Percentiles rank a stretch among this genome's conserved stretches.
These are phyloP conservation scores for Piprites chloris DNA, from an alignment of 2,113 vertebrate species.

Conservation along the genomic window DNA sequence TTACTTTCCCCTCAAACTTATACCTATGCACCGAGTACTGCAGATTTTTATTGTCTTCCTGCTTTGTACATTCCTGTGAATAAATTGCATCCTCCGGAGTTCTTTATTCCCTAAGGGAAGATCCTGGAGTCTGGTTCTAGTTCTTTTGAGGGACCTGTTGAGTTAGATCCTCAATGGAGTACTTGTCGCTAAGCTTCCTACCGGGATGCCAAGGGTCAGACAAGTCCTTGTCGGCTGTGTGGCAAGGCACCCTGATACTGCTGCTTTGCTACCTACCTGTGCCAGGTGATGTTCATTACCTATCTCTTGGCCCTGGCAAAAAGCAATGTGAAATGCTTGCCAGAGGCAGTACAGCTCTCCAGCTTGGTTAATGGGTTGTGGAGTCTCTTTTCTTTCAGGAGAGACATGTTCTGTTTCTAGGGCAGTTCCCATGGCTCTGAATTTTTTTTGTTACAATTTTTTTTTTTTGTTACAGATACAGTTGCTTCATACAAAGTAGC, in stretches of 20 bases:
- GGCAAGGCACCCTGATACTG: background rate
- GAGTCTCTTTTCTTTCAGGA: background rate
- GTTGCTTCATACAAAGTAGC: background rate
- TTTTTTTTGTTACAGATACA: background rate
- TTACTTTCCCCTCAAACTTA: background rate
- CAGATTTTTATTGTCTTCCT: background rate
- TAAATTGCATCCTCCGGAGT: background rate
- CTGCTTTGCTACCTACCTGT: background rate
- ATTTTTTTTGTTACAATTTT: background rate
- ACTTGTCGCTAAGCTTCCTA: background rate
- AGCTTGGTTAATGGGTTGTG: background rate
- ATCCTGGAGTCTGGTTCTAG: background rate
- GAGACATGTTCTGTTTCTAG: fast-evolving
- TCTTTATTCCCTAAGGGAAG: background rate
- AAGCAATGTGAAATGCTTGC: background rate
- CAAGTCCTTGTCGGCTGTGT: background rate
- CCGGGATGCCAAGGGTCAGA: background rate
- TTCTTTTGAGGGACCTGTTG: background rate
- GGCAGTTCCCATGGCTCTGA: background rate
- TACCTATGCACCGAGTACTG: fast-evolving
- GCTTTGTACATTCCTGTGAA: background rate
- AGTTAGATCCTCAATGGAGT: background rate
- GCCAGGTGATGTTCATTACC: background rate
- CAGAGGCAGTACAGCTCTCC: background rate
- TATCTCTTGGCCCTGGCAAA: background rate